Base-by-base conservation (phyloP, 1,140 invertebrate species). In the Hycleus cichorii region DNA sequence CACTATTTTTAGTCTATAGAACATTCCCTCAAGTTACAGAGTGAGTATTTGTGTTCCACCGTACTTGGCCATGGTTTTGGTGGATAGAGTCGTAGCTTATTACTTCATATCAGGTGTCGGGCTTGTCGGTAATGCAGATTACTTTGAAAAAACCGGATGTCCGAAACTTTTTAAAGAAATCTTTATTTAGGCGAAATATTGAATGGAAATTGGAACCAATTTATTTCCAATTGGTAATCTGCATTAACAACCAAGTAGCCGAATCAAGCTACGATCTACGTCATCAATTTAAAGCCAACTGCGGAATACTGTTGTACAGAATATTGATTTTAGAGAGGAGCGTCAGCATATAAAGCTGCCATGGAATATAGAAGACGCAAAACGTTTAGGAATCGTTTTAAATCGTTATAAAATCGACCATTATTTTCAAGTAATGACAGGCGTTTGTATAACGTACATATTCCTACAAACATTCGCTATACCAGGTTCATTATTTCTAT, bases 401-500 rank as follows among this genome's bases (percentile, higher is more conserved):
- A 89, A 89, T 73, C 78, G 84, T 65, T 99, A 99, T 73, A 98
- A 95, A 77, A 92, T 96, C 55, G 86, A 89, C 69, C 95, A 98
- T 78, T 97, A 90, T 73, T 84, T 86, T 68, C 85, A 94, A 83
- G 96, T 99, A 49, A 78, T 98, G 65, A 78, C 83, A 47, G 93
- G 89, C 66, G 86, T 97, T 58, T 90, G 95, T 69, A 77, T 93
- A 53, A 87, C 88, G n/a, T 99, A 97, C 75, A 91, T 98, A 76
- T 97, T 98, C 78, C 83, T 99, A 64, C 97, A 99, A 83, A 96
- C 97, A 59, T 99, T 99, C 79, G 97, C 96, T 64, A 99, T 99
- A 78, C 97, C 97, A 64, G 97, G 97, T 63, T 98, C 96, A 32
- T 89, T 99, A 71, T 98, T 98, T 73, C 78, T 99, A 39, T 98